Conservation (phyloP, 2,113 vertebrate species). For the Tetrao urogallus region DNA sequence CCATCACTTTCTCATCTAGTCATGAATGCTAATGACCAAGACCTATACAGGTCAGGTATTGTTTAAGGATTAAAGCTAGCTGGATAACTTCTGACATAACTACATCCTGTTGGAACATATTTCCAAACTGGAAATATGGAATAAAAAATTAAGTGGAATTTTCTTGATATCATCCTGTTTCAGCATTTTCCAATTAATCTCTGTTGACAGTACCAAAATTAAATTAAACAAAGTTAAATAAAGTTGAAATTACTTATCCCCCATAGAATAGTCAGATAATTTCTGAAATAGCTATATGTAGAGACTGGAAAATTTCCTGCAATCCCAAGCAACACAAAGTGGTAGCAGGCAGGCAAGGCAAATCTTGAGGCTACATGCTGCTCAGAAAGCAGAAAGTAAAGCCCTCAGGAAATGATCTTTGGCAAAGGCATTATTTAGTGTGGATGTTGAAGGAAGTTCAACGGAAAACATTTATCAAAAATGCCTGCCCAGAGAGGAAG, state of each 20-base stretch:
- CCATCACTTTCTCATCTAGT: neutral
- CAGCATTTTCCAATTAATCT: neutral
- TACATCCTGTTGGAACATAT: neutral
- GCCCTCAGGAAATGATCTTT: slow-evolving; percentile 67
- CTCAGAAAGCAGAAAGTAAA: neutral
- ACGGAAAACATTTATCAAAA: slow-evolving; percentile 66
- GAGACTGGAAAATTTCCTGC: neutral
- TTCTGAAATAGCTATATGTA: neutral
- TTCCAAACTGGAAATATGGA: neutral
- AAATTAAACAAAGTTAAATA: neutral
- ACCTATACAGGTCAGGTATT: neutral
- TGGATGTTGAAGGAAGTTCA: slow-evolving; percentile 38
- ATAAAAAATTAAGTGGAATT: neutral
- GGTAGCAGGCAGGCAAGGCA: neutral
- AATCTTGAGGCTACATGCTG: neutral
- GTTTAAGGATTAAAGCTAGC: neutral
- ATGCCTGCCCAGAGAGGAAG: slow-evolving; percentile 62
- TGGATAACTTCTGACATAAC: neutral
- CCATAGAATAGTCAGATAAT: neutral
- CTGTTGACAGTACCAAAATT: neutral
- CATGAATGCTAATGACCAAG: neutral
- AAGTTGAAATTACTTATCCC: neutral
- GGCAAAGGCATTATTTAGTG: slow-evolving; percentile 49
- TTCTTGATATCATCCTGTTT: neutral
- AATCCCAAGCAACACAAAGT: neutral